Percentiles rank a stretch among this genome's conserved stretches.
These are phyloP conservation scores for Hybos culiciformis DNA, from an alignment of 2,888 invertebrate genomes.

Conservation along the genomic window DNA sequence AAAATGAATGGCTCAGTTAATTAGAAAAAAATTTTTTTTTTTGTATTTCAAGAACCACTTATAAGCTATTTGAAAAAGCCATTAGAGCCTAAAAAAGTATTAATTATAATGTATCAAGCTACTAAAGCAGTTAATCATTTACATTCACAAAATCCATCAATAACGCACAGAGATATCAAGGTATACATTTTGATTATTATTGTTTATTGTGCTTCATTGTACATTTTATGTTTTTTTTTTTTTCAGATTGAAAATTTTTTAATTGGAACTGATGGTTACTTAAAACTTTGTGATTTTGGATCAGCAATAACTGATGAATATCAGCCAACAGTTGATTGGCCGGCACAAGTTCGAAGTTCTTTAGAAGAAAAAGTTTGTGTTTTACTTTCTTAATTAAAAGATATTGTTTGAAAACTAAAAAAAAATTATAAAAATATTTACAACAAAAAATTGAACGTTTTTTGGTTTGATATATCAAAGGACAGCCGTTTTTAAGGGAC, in stretches of 20 bases:
- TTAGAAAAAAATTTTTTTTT: too few species aligned
- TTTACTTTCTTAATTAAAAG: neutral
- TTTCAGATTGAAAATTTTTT: constrained; percentile 78
- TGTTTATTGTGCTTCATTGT: neutral
- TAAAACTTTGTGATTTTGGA: constrained; percentile 96
- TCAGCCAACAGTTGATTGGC: constrained; percentile 80
- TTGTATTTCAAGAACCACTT: too few species aligned
- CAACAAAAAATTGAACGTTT: neutral
- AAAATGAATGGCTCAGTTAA: too few species aligned
- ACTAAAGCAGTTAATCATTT: constrained; percentile 84
- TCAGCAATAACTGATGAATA: constrained; percentile 77
- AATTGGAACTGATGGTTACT: constrained; percentile 66
- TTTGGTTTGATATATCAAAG: neutral
- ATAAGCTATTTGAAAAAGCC: too few species aligned
- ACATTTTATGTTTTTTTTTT: constrained; percentile 2
- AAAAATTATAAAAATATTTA: neutral
- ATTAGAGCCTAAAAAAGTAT: too few species aligned
- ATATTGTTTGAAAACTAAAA: too few species aligned
- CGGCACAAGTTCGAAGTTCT: constrained; percentile 75
- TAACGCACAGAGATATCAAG: constrained; percentile 92
- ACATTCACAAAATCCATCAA: constrained; percentile 81
- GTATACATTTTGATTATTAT: constrained; percentile 30
- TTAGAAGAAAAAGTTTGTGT: constrained; percentile 77
- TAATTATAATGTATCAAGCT: constrained; percentile 83
- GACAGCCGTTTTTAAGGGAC: constrained; percentile 17